These are phyloP conservation scores for Mellivora capensis DNA, from an alignment of 2,113 vertebrate genomes.

Conservation along the genomic window DNA sequence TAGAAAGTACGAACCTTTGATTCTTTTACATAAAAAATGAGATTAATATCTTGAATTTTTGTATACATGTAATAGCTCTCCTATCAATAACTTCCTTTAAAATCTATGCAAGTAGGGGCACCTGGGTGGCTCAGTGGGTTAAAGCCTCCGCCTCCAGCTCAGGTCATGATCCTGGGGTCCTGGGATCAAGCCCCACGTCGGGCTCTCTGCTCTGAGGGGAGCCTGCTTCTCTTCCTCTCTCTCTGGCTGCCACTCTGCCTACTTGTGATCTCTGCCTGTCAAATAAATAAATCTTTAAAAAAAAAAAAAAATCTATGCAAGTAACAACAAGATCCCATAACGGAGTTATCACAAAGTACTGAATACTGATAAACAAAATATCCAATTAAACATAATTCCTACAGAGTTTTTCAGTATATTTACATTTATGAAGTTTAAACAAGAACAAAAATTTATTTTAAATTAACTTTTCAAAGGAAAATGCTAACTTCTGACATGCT, in stretches of 20 bases:
- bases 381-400: background rate
- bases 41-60: background rate
- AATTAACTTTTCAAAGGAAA: background rate
- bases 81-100: background rate
- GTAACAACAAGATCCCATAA: background rate
- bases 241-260: too few relatives aligned
- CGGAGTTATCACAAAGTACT: background rate
- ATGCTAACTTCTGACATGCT: background rate
- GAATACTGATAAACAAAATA: background rate
- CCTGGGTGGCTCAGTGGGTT: too few relatives aligned
- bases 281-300: too few relatives aligned
- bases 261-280: too few relatives aligned
- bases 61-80: background rate
- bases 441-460: background rate
- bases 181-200: too few relatives aligned
- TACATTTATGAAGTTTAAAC: background rate
- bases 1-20: background rate
- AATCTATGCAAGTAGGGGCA: background rate
- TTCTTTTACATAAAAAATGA: background rate
- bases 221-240: too few relatives aligned
- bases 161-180: too few relatives aligned
- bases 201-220: too few relatives aligned
- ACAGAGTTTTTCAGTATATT: background rate
- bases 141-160: too few relatives aligned
- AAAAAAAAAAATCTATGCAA: background rate